A percentile compares a stretch with the other conserved stretches of the same genome.
phyloP scores from a whole-genome alignment of 2,888 invertebrate species.

The Epiperipatus broadwayi region DNA sequence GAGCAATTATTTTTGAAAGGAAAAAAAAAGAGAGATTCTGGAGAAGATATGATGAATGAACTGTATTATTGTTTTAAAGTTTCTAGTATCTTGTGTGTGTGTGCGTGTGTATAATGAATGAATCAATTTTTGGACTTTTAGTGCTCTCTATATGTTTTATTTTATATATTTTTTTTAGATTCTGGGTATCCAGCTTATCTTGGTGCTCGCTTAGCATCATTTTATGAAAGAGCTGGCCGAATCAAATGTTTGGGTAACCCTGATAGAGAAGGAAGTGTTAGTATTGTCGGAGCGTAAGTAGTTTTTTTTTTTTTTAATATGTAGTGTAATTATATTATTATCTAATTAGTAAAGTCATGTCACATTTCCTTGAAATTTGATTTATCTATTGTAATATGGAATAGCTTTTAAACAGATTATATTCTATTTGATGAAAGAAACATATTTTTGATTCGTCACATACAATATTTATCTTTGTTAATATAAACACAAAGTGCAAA shows the following conservation, averaged over 20 bases:
- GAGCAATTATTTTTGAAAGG: too few species aligned
- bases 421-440: too few species aligned
- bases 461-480: too few species aligned
- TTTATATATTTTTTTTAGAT: slow-evolving; percentile 25
- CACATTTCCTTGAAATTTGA: slow-evolving; percentile 1
- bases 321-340: background rate
- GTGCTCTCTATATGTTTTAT: slow-evolving; percentile 8
- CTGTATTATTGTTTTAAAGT: too few species aligned
- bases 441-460: too few species aligned
- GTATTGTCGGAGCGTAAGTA: slow-evolving; percentile 79
- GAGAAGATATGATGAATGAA: too few species aligned
- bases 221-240: slow-evolving; percentile 97
- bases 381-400: background rate
- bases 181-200: slow-evolving; percentile 96
- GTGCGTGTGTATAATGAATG: too few species aligned
- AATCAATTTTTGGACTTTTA: background rate
- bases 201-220: slow-evolving; percentile 90
- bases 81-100: background rate
- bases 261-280: slow-evolving; percentile 92
- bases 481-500: too few species aligned
- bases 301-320: slow-evolving; percentile 1
- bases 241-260: slow-evolving; percentile 95
- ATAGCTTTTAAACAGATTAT: too few species aligned
- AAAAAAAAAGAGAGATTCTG: too few species aligned
- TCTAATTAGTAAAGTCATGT: background rate